Conservation (phyloP, 2,113 vertebrate genomes). For the Ornithorhynchus anatinus region DNA sequence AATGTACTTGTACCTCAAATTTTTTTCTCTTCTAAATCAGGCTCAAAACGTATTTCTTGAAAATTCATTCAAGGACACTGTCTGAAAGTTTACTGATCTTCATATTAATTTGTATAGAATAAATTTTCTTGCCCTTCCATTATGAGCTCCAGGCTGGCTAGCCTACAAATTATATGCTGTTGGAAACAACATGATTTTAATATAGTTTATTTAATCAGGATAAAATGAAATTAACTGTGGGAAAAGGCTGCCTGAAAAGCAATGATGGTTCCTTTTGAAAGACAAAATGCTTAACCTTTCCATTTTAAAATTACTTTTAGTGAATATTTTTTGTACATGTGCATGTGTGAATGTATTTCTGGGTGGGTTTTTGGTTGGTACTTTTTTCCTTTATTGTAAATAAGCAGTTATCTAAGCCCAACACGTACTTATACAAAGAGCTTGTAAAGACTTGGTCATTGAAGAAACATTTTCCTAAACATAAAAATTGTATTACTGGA, state of each 20-base stretch:
- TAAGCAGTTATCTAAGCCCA: too few relatives aligned
- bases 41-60: too few relatives aligned
- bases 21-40: too few relatives aligned
- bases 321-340: too few relatives aligned
- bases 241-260: background rate
- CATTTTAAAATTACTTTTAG: too few relatives aligned
- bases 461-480: conserved; percentile 16
- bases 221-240: conserved; percentile 4
- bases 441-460: background rate
- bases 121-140: conserved; percentile 11
- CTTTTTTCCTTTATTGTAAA: too few relatives aligned
- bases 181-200: too few relatives aligned
- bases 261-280: background rate
- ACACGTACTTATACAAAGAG: conserved; percentile 10
- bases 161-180: background rate
- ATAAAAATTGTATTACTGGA: conserved; percentile 5
- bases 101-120: conserved; percentile 15
- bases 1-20: too few relatives aligned
- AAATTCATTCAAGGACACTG: too few relatives aligned
- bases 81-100: too few relatives aligned
- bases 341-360: too few relatives aligned
- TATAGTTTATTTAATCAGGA: background rate
- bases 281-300: conserved; percentile 3
- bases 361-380: too few relatives aligned
- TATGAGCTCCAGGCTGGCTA: background rate